Percentiles rank a stretch among this genome's conserved stretches.
Evolutionary conservation across 2,113 vertebrate genomes (phyloP).

Genomic region (Siniperca knerii): DNA sequence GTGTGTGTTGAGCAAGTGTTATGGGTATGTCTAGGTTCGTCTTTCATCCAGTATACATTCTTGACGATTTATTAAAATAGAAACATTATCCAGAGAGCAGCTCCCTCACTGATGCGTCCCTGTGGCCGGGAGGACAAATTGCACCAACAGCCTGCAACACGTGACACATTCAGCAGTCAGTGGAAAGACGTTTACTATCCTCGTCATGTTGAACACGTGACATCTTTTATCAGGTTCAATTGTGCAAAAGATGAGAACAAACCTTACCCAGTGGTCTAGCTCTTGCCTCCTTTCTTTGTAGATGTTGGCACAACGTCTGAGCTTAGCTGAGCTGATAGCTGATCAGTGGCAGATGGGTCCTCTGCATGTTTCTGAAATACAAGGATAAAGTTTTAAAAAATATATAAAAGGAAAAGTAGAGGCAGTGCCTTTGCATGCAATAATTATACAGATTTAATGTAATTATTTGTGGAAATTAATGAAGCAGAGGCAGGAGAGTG

Average conservation of each 20-base stretch:
- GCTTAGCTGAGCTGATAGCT: conserved; percentile 62
- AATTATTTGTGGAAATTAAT: neutral
- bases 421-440: neutral
- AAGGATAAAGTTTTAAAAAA: neutral
- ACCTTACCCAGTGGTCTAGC: conserved; percentile 68
- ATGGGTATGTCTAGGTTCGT: conserved; percentile 11
- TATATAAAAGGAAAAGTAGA: neutral
- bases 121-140: conserved; percentile 44
- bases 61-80: conserved; percentile 71
- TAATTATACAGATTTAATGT: neutral
- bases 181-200: neutral
- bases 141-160: conserved; percentile 61
- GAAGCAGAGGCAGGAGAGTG: conserved; percentile 11
- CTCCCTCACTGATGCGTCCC: conserved; percentile 54
- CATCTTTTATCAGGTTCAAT: neutral
- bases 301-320: conserved; percentile 76
- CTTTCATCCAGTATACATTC: conserved; percentile 71
- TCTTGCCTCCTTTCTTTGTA: conserved; percentile 76
- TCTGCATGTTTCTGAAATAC: conserved; percentile 76
- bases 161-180: conserved; percentile 28
- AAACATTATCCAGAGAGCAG: conserved; percentile 63
- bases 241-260: neutral
- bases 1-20: conserved; percentile 20
- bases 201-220: neutral
- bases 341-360: conserved; percentile 51